Percentiles rank a stretch among this genome's conserved stretches.
These are phyloP conservation scores for Hassar affinis DNA, from an alignment of 2,113 vertebrate genomes.

Conservation along the genomic window DNA sequence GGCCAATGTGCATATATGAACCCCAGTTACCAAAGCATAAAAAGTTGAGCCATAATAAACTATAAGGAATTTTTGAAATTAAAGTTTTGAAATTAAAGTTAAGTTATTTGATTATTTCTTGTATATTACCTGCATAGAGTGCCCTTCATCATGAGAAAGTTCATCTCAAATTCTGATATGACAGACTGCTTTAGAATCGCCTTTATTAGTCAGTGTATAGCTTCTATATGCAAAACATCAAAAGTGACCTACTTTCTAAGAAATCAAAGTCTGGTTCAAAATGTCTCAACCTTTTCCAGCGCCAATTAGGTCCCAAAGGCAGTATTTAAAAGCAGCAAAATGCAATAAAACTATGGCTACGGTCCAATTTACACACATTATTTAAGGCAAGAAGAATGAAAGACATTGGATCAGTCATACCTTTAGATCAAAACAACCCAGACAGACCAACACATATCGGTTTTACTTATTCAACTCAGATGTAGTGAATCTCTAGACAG, in stretches of 20 bases:
- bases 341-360: background rate
- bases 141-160: background rate
- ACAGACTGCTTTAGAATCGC: background rate
- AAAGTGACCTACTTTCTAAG: constrained; percentile 8
- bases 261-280: background rate
- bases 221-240: background rate
- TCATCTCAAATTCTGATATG: background rate
- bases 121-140: background rate
- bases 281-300: background rate
- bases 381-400: background rate
- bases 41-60: background rate
- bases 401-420: constrained; percentile 1
- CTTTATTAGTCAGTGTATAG: background rate
- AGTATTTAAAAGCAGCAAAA: background rate
- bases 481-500: background rate
- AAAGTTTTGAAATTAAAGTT: too few species aligned
- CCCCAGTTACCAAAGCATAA: background rate
- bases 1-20: background rate
- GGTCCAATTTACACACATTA: background rate
- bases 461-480: background rate
- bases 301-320: background rate
- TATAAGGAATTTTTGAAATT: background rate
- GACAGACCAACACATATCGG: background rate
- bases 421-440: constrained; percentile 22
- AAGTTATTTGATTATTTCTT: background rate